Evolutionary conservation across 2,797 vertebrate genomes (phyloP), one percentile per base, ranked within the genome.

Genomic region (Distichodus sexfasciatus): DNA sequence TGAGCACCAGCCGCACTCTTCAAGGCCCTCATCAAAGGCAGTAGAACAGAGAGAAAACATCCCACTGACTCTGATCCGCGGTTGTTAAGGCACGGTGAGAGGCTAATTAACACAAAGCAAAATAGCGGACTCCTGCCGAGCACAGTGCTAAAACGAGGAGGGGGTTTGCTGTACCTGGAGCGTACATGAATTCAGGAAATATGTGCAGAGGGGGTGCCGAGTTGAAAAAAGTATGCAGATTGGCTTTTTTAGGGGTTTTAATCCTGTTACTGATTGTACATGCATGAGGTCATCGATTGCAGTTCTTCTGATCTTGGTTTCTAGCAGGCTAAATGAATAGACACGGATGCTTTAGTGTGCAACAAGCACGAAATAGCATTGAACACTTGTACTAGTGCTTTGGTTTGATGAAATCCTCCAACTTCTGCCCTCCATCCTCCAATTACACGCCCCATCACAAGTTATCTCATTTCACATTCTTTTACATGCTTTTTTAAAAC

Each of bases 31-130:
- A 91, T 89, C 89, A 90, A 91, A 91, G 83, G 84, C 78, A 78
- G 82, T 74, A 78, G 85, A 88, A 83, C 69, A 79, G 80, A 82
- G 85, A 71, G 77, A 84, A 90, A 86, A 66, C 21, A 58, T 59
- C 81, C 83, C 61, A 57, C 67, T 28, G 79, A 85, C 86, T 87
- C 17, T 66, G 86, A 89, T 78, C 74, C 82, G 76, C 79, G 81
- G 69, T 74, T 70, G 69, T 70, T 79, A 74, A 48, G 69, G 63
- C 66, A 82, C 76, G 79, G 69, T 65, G 77, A 86, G 82, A 68
- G 80, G 86, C 86, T 90, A 89, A 91, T 90, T 91, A 90, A 88
- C 86, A 88, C 85, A 86, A 86, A 86, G 84, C 84, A 84, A 85
- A 87, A 83, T 53, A 85, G 74, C 50, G 66, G 9, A 54, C 44